Evolutionary conservation across 2,888 invertebrate genomes (phyloP), one percentile per base, ranked within the genome.

Genomic region (Calliphora vomitoria): DNA sequence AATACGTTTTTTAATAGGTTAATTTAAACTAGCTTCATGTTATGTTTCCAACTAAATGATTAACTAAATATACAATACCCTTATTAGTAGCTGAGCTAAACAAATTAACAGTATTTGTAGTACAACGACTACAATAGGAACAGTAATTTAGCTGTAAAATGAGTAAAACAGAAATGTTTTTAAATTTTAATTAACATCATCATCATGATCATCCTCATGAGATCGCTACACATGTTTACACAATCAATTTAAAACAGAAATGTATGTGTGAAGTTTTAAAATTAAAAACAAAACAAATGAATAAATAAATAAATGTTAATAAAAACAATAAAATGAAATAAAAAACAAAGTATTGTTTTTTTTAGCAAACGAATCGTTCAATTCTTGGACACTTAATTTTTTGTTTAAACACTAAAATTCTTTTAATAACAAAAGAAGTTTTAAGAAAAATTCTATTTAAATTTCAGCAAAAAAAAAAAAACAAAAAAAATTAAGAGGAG

Each of bases 101-200:
- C 8, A 60, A 60, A 25, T 60, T 60, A 60, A 31, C 69, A 50
- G 69, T 35, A 69, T 69, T 47, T 69, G 4, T 50, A n/a, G 69
- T 69, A 69, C 2, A n/a, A 69, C 6, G 10, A 10, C 60, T 72
- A 72, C 47, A 72, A 72, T 20, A 18, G 38, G 25, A 55, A 31
- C 72, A 72, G 38, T 55, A 25, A 55, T 55, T 72, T 55, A 41
- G 50, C 53, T 55, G 55, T 72, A 55, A 53, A 55, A 11, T 64
- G 4, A 41, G 38, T 38, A 41, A 41, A 41, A 41, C 4, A 38
- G 4, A 41, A 38, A 64, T 11, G 38, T 6, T 60, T 31, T 60
- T 50, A 50, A 50, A 15, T 31, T 31, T 31, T 31, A 60, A 60
- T 31, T 15, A 60, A 11, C 31, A 31, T 25, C 60, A 50, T 6